These are phyloP conservation scores for Gephyroberyx darwinii DNA, from an alignment of 2,797 vertebrate species.

Conservation along the genomic window DNA sequence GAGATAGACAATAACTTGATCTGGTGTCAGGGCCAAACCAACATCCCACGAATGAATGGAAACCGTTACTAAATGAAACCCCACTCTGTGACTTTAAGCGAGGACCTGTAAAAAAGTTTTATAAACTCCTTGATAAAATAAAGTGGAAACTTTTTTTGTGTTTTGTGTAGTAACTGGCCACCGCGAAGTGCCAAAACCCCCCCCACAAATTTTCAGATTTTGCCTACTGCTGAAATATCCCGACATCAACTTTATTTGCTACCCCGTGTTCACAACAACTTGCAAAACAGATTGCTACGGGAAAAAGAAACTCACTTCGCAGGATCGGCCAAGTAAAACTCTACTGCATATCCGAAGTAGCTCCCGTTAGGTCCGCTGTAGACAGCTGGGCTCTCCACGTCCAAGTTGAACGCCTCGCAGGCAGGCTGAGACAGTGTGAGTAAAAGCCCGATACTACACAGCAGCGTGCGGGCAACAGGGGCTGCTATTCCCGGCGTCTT, in stretches of 20 bases:
- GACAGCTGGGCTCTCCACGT: constrained; percentile 83
- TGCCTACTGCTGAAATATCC: background rate
- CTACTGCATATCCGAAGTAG: constrained; percentile 91
- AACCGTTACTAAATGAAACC: constrained; percentile 18
- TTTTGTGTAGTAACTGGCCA: constrained; percentile 6
- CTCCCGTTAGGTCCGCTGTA: constrained; percentile 87
- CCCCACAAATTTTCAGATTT: constrained; percentile 7
- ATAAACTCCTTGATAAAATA: background rate
- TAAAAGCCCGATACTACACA: constrained; percentile 62
- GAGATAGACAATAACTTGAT: constrained; percentile 22
- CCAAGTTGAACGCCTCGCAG: constrained; percentile 88
- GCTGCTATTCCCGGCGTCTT: constrained; percentile 61
- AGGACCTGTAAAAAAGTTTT: constrained; percentile 30
- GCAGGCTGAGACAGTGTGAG: constrained; percentile 60
- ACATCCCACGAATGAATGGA: constrained; percentile 5
- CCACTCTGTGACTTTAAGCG: constrained; percentile 19
- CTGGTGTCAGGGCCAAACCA: constrained; percentile 28
- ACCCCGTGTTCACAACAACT: background rate
- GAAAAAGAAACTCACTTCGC: constrained; percentile 80
- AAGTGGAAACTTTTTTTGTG: constrained; percentile 48
- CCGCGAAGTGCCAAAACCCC: background rate
- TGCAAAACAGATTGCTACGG: background rate
- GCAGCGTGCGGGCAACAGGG: constrained; percentile 45
- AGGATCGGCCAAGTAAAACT: constrained; percentile 88
- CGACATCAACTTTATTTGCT: background rate